phyloP scores from a whole-genome alignment of 2,888 invertebrate species.

The Chrysolina americana region DNA sequence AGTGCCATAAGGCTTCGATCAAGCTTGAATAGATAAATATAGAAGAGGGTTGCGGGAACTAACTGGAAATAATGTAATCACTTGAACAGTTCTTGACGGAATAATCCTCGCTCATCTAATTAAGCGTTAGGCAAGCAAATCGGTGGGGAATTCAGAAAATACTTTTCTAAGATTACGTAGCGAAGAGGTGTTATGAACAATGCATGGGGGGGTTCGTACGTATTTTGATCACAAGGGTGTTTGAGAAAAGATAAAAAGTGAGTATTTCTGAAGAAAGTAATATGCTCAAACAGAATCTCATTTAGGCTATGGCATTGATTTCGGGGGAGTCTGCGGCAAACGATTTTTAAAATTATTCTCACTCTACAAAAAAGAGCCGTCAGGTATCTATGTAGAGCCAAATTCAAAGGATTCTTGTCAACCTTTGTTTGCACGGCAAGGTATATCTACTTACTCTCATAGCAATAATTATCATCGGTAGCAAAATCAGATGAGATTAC shows the following conservation, averaged over 20 bases:
- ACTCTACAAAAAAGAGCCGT: too few species aligned
- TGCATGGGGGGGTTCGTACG: not conserved
- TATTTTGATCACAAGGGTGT: not conserved
- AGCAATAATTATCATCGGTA: too few species aligned
- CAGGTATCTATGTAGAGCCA: too few species aligned
- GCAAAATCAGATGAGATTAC: too few species aligned
- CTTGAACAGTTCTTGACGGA: not conserved
- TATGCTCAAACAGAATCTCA: too few species aligned
- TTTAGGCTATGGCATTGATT: too few species aligned
- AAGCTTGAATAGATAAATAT: slow-evolving; percentile 5
- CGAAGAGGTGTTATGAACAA: not conserved
- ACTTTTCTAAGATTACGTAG: not conserved
- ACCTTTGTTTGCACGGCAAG: too few species aligned
- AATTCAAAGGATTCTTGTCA: too few species aligned
- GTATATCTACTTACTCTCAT: too few species aligned
- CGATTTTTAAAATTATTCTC: too few species aligned
- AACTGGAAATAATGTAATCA: slow-evolving; percentile 12
- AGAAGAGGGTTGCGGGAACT: not conserved
- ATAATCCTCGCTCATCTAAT: not conserved
- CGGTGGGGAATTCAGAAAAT: not conserved
- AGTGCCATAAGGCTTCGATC: not conserved
- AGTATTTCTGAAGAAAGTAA: not conserved
- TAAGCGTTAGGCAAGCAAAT: not conserved
- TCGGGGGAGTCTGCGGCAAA: too few species aligned
- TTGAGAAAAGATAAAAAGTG: not conserved